Evolutionary conservation across 2,888 invertebrate species (phyloP).

Genomic region (Elysia crispata): DNA sequence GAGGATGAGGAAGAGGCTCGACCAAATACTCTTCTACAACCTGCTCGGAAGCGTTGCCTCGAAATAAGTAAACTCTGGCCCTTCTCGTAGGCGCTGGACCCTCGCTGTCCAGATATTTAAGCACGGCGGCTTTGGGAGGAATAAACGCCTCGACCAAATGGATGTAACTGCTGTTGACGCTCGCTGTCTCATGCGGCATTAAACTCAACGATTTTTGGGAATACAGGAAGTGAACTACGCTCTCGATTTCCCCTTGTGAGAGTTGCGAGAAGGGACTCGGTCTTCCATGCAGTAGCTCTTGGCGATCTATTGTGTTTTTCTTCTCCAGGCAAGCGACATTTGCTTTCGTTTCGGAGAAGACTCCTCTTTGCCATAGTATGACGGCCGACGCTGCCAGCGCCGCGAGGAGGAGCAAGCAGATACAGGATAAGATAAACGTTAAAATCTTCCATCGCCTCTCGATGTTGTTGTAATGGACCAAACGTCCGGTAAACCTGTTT

Average conservation of each 20-base stretch:
- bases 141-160: slow-evolving; percentile 66
- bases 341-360: neutral
- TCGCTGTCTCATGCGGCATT: slow-evolving; percentile 54
- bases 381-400: neutral
- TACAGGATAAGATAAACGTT: neutral
- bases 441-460: neutral
- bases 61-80: slow-evolving; percentile 65
- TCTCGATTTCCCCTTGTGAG: slow-evolving; percentile 58
- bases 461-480: slow-evolving; percentile 10
- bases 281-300: slow-evolving; percentile 43
- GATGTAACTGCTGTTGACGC: slow-evolving; percentile 63
- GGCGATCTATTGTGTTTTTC: neutral
- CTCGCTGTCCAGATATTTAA: slow-evolving; percentile 58
- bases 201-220: slow-evolving; percentile 55
- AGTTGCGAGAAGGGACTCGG: slow-evolving; percentile 64
- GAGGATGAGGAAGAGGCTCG: slow-evolving; percentile 61
- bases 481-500: slow-evolving; percentile 15
- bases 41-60: slow-evolving; percentile 62
- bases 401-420: neutral
- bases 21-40: slow-evolving; percentile 70
- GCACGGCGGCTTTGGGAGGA: slow-evolving; percentile 61
- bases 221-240: slow-evolving; percentile 59
- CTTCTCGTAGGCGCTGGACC: slow-evolving; percentile 58
- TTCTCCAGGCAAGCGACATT: neutral
- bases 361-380: neutral